A percentile compares a stretch with the other conserved stretches of the same genome.
phyloP scores from a whole-genome alignment of 2,797 vertebrate genomes.

The Podarcis siculus region DNA sequence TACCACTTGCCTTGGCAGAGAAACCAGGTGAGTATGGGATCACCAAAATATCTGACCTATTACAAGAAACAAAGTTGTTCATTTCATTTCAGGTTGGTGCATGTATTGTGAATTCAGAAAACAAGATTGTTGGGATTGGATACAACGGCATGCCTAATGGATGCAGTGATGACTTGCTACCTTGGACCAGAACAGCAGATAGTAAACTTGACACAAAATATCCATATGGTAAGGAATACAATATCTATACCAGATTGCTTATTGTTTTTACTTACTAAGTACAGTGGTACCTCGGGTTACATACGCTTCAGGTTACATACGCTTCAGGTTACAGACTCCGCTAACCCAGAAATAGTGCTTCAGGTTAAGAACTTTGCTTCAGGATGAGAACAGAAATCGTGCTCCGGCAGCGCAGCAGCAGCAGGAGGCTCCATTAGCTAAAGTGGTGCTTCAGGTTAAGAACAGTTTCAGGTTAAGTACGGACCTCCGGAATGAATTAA shows the following conservation, averaged over 20 bases:
- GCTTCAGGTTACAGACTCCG: too few relatives aligned
- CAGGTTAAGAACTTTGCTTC: too few relatives aligned
- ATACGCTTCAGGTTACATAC: too few relatives aligned
- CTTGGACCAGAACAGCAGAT: constrained; percentile 87
- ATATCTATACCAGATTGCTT: background rate
- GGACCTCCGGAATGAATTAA: too few relatives aligned
- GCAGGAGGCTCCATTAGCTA: too few relatives aligned
- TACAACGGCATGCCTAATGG: constrained; percentile 98
- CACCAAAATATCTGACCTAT: background rate
- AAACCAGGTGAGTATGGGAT: background rate
- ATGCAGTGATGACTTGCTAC: constrained; percentile 89
- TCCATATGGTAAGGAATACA: constrained; percentile 82
- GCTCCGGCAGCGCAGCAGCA: too few relatives aligned
- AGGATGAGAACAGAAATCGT: too few relatives aligned
- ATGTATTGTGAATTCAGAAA: constrained; percentile 94
- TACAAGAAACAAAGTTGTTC: constrained; percentile 16
- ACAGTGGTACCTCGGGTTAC: too few relatives aligned
- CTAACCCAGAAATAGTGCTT: too few relatives aligned
- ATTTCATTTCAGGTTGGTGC: constrained; percentile 87
- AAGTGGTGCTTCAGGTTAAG: too few relatives aligned
- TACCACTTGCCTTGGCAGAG: background rate
- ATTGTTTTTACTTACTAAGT: background rate
- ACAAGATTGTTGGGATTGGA: constrained; percentile 96
- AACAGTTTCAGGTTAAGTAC: too few relatives aligned
- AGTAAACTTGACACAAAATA: constrained; percentile 91